A percentile compares a stretch with the other conserved stretches of the same genome.
Conservation (phyloP, 1,140 invertebrate genomes). For the Cydia splendana region DNA sequence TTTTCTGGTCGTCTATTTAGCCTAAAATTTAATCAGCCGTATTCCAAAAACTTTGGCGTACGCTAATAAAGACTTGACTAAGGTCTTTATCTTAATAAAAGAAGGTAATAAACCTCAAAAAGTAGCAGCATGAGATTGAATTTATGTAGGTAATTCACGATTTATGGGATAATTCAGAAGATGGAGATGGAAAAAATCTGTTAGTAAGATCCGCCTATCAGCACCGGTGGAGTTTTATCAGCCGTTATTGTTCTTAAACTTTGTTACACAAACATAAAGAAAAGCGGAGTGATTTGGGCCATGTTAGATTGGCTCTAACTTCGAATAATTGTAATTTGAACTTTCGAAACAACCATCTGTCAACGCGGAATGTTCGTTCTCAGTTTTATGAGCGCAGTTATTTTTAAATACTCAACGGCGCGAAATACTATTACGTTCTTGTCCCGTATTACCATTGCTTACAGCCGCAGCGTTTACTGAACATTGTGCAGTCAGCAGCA, state of each 20-base stretch:
- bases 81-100: constrained; percentile 11
- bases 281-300: not conserved
- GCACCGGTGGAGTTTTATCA: not conserved
- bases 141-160: constrained; percentile 20
- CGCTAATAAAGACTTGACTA: not conserved
- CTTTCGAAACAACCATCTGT: constrained; percentile 11
- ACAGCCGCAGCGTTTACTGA: no score
- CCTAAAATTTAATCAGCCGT: not conserved
- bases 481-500: no score
- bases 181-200: constrained; percentile 17
- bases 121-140: not conserved
- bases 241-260: constrained; percentile 4
- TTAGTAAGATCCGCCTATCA: not conserved
- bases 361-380: not conserved
- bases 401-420: not conserved
- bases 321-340: constrained; percentile 9
- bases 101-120: constrained; percentile 21
- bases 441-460: not conserved
- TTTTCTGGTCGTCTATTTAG: no score
- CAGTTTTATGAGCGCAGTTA: not conserved
- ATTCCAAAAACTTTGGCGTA: not conserved
- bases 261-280: not conserved
- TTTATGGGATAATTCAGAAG: constrained; percentile 24
- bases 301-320: not conserved
- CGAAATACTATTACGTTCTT: not conserved